Percentiles rank a stretch among this genome's conserved stretches.
These are phyloP conservation scores for Aphodius sticticus DNA, from an alignment of 2,888 invertebrate species.

Conservation along the genomic window DNA sequence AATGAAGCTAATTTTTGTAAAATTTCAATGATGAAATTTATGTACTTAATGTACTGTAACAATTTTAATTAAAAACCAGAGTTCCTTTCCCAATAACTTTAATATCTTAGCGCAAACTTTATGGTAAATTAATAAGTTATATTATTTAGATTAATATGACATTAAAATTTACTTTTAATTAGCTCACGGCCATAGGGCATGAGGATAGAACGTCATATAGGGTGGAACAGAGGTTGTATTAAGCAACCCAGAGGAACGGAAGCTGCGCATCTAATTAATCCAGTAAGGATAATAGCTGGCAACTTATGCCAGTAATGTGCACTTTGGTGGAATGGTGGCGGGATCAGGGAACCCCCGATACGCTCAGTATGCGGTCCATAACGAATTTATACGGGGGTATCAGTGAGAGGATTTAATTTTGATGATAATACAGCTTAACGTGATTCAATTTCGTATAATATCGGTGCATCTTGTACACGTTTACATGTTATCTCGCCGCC, in stretches of 20 bases:
- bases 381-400: not conserved
- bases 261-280: not conserved
- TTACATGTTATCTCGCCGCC: not conserved
- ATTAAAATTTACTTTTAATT: not conserved
- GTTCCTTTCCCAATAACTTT: not conserved
- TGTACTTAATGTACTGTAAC: too few relatives aligned
- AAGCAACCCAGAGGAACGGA: not conserved
- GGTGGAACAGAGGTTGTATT: not conserved
- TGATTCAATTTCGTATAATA: not conserved
- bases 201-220: not conserved
- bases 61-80: too few relatives aligned
- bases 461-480: not conserved
- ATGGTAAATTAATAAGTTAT: too few relatives aligned
- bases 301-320: not conserved
- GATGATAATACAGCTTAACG: not conserved
- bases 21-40: too few relatives aligned
- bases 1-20: too few relatives aligned
- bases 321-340: not conserved
- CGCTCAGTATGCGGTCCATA: not conserved
- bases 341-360: not conserved
- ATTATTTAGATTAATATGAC: too few relatives aligned
- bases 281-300: slow-evolving; percentile 4
- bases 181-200: not conserved
- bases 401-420: not conserved
- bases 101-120: too few relatives aligned